Evolutionary conservation across 2,113 vertebrate genomes (phyloP).

Genomic region (Anguilla rostrata): DNA sequence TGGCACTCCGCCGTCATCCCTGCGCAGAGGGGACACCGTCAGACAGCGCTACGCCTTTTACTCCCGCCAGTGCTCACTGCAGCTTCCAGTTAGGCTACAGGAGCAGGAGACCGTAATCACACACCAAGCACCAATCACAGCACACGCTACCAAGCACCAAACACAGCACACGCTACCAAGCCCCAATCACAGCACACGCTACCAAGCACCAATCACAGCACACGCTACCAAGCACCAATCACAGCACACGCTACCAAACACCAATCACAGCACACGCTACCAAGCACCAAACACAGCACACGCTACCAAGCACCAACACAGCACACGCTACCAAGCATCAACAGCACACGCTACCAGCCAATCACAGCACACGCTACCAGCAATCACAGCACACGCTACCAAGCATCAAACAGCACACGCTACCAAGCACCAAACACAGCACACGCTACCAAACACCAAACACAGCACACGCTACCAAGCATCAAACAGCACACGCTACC

Average conservation of each 20-base stretch:
- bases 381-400: background rate
- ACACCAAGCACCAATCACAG: background rate
- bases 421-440: background rate
- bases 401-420: background rate
- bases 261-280: too few relatives aligned
- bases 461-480: background rate
- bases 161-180: too few relatives aligned
- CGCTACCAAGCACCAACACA: background rate
- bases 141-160: too few relatives aligned
- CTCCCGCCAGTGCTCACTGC: background rate
- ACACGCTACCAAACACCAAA: background rate
- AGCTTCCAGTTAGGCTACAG: background rate
- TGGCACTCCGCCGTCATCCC: conserved; percentile 86
- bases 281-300: background rate
- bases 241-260: too few relatives aligned
- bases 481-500: background rate
- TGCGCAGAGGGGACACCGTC: conserved; percentile 45
- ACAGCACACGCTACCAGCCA: too few relatives aligned
- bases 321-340: too few relatives aligned
- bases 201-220: too few relatives aligned
- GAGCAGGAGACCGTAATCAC: background rate
- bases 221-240: too few relatives aligned
- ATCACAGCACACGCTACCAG: background rate
- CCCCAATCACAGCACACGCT: too few relatives aligned
- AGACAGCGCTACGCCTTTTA: too few relatives aligned